Evolutionary conservation across 2,888 invertebrate genomes (phyloP), one percentile per base, ranked within the genome.

Genomic region (Thereva unica): DNA sequence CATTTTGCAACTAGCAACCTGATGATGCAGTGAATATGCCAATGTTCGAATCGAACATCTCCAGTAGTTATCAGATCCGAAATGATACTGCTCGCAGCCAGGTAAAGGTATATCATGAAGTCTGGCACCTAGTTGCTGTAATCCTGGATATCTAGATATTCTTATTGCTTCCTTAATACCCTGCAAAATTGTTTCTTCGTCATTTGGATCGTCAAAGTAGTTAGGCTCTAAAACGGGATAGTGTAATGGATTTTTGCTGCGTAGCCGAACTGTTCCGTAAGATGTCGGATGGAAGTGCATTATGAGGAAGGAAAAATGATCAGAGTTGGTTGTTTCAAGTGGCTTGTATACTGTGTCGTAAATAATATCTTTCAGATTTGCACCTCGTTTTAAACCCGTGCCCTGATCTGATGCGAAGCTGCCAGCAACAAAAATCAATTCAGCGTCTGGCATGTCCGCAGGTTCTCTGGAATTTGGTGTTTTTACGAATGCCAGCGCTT

Each of bases 211-310:
- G 0, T 85, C 84, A 68, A 93, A 84, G 76, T 94, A 94, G 74
- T 94, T 91, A 0, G 92, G 89, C 73, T 91, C 87, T 72, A 95
- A 86, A n/a, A 86, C 80, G 0, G 95, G 93, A 72, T 88, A 86
- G 42, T 88, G 86, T 52, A 87, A 84, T 0, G 93, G 92, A 80
- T 94, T 86, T n/a, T 80, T 86, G 50, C 88, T 86, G 72, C 83
- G 85, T 6, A 95, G 80, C 73, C 83, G 84, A 0, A 92, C 71
- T 35, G 83, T 81, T 0, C 92, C 92, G 34, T 83, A 81, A n/a
- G 91, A 91, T 75, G 86, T 85, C 0, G 92, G 92, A 75, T 89
- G 86, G 57, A 90, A 83, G 7, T 90, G 78, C 80, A 90, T 87
- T 0, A 88, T 86, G 69, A 89, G 82, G 7, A 86, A 78, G 54